Base-by-base conservation (phyloP, 2,888 invertebrate genomes). In the Xanthorhoe spadicearia region DNA sequence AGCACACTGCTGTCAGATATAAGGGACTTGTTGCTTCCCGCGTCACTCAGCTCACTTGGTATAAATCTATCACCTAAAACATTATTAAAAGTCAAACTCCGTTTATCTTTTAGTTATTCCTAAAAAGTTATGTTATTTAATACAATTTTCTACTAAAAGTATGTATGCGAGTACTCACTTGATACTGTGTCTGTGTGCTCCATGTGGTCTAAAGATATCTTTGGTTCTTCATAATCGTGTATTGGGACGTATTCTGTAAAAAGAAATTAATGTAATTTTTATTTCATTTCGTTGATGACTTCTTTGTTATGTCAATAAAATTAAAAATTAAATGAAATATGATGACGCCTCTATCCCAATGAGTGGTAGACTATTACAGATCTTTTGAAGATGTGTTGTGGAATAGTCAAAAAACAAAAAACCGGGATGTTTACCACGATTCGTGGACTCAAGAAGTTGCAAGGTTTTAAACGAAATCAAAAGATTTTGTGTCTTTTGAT, bases 191-290 rank as follows among this genome's bases (percentile, higher is more conserved):
- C 91, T 2, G 85, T 80, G 32, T 89, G 85, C 60, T 90, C 89
- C 77, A 83, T 84, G 65, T 87, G 88, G 57, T 89, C 87, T 18
- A 90, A 76, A 15, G 89, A 85, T 75, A 92, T 87, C 79, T 88
- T 89, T 72, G 89, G 90, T 75, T 90, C 90, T 74, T 90, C 89
- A 38, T 92, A 91, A 56, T 88, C 84, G 64, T 92, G 89, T 1
- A 89, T 78, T 0, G 90, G 90, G 9, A 90, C 84, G 66, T 91
- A 90, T 75, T 92, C 91, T 91, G 85, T 1, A 78, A 83, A 69
- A 56, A 72, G 58, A 61, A 46, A 48, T 23, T 23, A 23, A 23
- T 23, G n/a, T n/a, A n/a, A n/a, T n/a, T n/a, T n/a, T n/a, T n/a
- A n/a, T n/a, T n/a, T n/a, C n/a, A n/a, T n/a, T n/a, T n/a, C n/a